A percentile compares a stretch with the other conserved stretches of the same genome.
These are phyloP conservation scores for Ictalurus furcatus DNA, from an alignment of 2,113 vertebrate genomes.

Conservation along the genomic window DNA sequence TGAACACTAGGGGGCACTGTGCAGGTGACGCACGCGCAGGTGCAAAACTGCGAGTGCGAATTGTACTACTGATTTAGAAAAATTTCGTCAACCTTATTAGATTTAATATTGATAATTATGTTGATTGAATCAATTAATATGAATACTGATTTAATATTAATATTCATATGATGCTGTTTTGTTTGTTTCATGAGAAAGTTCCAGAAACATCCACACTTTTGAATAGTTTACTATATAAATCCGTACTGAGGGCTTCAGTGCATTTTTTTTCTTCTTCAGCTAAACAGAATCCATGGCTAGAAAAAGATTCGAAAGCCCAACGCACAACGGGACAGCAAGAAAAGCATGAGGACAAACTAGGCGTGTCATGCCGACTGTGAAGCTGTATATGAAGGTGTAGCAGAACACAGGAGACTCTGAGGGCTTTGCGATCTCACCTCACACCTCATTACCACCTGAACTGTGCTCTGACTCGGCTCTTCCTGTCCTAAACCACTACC, in stretches of 20 bases:
- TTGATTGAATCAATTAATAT: too few relatives aligned
- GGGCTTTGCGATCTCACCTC: neutral
- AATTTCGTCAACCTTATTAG: too few relatives aligned
- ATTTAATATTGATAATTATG: too few relatives aligned
- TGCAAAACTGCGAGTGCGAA: too few relatives aligned
- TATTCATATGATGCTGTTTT: too few relatives aligned
- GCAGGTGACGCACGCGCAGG: too few relatives aligned
- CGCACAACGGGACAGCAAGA: neutral
- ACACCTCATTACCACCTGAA: neutral
- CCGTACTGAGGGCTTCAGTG: neutral
- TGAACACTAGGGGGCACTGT: too few relatives aligned
- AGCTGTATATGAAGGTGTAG: neutral
- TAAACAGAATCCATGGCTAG: neutral
- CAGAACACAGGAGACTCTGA: neutral
- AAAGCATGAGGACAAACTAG: neutral
- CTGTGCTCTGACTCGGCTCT: neutral
- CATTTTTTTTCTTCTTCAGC: neutral
- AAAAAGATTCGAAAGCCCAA: neutral
- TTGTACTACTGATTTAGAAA: too few relatives aligned
- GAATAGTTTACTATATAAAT: neutral
- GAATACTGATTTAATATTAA: too few relatives aligned
- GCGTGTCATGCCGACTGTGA: too few relatives aligned
- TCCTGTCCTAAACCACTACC: conserved; percentile 46
- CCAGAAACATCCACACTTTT: neutral
- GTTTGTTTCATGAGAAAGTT: too few relatives aligned